Evolutionary conservation across 2,888 invertebrate species (phyloP), one percentile per base, ranked within the genome.

Genomic region (Diplolepis rosae): DNA sequence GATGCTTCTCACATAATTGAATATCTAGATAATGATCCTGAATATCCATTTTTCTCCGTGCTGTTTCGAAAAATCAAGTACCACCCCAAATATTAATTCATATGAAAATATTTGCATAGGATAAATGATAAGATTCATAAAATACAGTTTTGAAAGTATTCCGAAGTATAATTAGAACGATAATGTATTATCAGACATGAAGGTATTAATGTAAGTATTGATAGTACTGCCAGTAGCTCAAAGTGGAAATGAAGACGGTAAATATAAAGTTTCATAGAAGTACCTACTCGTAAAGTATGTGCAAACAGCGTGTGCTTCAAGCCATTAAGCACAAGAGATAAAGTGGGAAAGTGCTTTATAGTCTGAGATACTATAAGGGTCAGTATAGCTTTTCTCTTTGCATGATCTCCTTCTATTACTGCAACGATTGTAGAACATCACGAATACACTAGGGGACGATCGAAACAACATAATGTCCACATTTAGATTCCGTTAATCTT

Each of bases 231-330:
- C 24, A 32, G 35, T 35, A 22, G 35, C 13, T 61, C 24, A 6
- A 22, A 61, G 61, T 32, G 5, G 27, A 61, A 39, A 24, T 35
- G 24, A 13, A 61, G 61, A 54, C 28, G 54, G 30, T 61, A 61
- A 61, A 61, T 61, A 61, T 61, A 35, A 61, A 61, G 24, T 61
- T 61, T 61, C 61, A 61, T 35, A 61, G 35, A 61, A 61, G 61
- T 61, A 51, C 27, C 13, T 6, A n/a, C 5, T 32, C 2, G 51
- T 51, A 27, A n/a, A 51, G 51, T 51, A 35, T 61, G 61, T 61
- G 61, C 35, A 61, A 61, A 61, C 61, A 61, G 24, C 35, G 61
- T 61, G 39, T 61, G 24, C 61, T 61, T 61, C 22, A 61, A 61
- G 35, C 22, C 39, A 61, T 61, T 61, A 61, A 15, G 24, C 39